Conservation (phyloP, 2,113 vertebrate genomes). For the Platanista minor region DNA sequence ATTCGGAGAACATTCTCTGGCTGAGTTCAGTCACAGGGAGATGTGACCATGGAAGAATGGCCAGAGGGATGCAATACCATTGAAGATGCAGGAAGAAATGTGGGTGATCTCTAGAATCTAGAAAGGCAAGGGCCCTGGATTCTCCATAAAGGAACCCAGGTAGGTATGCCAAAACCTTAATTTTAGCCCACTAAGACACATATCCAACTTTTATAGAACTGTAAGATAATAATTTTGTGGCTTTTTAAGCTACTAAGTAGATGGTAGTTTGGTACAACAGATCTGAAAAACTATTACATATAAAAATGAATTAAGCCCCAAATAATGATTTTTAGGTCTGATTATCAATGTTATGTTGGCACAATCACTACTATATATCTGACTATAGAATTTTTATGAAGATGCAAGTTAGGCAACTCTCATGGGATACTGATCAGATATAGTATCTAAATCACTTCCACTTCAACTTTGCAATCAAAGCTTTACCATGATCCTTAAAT, state of each 20-base stretch:
- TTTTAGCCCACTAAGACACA: not conserved
- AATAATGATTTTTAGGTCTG: not conserved
- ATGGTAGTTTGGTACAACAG: not conserved
- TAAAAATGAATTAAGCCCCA: not conserved
- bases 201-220: not conserved
- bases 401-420: not conserved
- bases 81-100: not conserved
- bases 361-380: not conserved
- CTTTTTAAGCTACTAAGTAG: not conserved
- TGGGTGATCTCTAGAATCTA: not conserved
- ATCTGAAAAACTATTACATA: not conserved
- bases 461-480: not conserved
- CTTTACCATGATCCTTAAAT: not conserved
- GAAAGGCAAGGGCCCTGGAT: not conserved
- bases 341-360: not conserved
- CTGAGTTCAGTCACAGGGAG: not conserved
- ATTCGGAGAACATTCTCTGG: not conserved
- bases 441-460: not conserved
- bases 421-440: not conserved
- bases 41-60: not conserved
- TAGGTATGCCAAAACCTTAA: not conserved
- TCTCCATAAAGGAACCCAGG: not conserved
- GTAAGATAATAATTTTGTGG: not conserved
- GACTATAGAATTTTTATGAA: not conserved
- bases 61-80: not conserved